phyloP scores from a whole-genome alignment of 2,888 invertebrate genomes.

The Lepidocyrtinus sp. region DNA sequence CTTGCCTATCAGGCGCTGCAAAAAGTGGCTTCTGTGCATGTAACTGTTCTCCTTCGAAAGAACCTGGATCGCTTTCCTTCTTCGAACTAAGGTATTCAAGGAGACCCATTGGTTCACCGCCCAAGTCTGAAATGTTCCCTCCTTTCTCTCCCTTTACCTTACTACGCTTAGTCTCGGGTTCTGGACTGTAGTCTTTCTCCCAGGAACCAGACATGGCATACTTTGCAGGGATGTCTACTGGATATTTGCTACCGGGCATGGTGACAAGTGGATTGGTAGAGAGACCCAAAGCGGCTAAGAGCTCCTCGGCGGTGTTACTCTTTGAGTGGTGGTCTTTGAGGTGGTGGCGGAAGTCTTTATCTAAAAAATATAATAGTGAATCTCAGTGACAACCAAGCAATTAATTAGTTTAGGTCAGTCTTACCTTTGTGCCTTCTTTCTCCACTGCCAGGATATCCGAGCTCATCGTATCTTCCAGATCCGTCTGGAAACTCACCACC shows the following conservation, averaged over 20 bases:
- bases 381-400: neutral
- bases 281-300: constrained; percentile 62
- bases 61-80: constrained; percentile 26
- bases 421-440: constrained; percentile 41
- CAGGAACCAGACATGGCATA: constrained; percentile 38
- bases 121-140: constrained; percentile 24
- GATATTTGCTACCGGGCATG: constrained; percentile 41
- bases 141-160: constrained; percentile 25
- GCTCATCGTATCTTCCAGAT: constrained; percentile 22
- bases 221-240: constrained; percentile 32
- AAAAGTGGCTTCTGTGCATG: constrained; percentile 31
- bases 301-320: constrained; percentile 48
- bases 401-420: neutral
- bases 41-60: neutral
- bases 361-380: neutral
- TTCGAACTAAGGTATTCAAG: constrained; percentile 60
- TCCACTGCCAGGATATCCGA: constrained; percentile 27
- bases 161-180: constrained; percentile 36
- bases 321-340: constrained; percentile 16
- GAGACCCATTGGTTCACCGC: constrained; percentile 56
- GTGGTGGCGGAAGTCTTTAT: constrained; percentile 11
- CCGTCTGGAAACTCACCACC: constrained; percentile 36
- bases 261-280: constrained; percentile 55
- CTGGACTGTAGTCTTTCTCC: constrained; percentile 46
- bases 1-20: constrained; percentile 46